phyloP scores from a whole-genome alignment of 2,888 invertebrate genomes.

The Proisotoma minuta region DNA sequence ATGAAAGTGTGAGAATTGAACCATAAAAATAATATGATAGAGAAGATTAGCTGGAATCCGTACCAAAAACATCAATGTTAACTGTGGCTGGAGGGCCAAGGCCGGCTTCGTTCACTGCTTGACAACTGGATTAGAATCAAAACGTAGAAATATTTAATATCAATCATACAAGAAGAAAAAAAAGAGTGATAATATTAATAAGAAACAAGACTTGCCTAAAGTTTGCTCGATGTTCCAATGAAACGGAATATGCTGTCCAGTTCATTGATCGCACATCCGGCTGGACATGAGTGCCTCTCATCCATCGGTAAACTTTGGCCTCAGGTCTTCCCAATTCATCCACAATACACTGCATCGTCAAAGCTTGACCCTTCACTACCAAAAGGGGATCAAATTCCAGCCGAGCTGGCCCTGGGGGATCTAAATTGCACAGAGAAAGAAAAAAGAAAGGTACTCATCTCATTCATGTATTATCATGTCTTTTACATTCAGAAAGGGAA shows the following conservation, averaged over 20 bases:
- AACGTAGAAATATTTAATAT: not conserved
- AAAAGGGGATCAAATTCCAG: conserved; percentile 68
- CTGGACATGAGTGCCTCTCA: conserved; percentile 68
- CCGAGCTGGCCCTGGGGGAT: conserved; percentile 79
- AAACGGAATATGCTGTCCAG: conserved; percentile 77
- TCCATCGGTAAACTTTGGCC: conserved; percentile 66
- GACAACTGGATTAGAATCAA: conserved; percentile 59
- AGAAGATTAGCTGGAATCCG: conserved; percentile 47
- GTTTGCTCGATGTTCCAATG: conserved; percentile 78
- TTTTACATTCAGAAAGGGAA: conserved; percentile 7
- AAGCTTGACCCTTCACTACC: conserved; percentile 75
- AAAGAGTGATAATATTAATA: too few relatives aligned
- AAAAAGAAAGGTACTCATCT: too few relatives aligned
- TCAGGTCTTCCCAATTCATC: conserved; percentile 75
- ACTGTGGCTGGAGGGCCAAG: conserved; percentile 65
- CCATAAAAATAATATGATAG: conserved; percentile 41
- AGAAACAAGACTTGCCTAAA: conserved; percentile 52
- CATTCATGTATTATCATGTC: too few relatives aligned
- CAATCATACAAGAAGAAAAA: too few relatives aligned
- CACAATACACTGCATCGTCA: conserved; percentile 78
- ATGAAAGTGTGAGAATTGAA: conserved; percentile 21
- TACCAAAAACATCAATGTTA: conserved; percentile 67
- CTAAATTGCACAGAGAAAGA: conserved; percentile 56
- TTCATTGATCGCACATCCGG: conserved; percentile 70
- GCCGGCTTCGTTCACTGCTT: conserved; percentile 79